These are phyloP conservation scores for Ataeniobius toweri DNA, from an alignment of 2,797 vertebrate genomes.

Conservation along the genomic window DNA sequence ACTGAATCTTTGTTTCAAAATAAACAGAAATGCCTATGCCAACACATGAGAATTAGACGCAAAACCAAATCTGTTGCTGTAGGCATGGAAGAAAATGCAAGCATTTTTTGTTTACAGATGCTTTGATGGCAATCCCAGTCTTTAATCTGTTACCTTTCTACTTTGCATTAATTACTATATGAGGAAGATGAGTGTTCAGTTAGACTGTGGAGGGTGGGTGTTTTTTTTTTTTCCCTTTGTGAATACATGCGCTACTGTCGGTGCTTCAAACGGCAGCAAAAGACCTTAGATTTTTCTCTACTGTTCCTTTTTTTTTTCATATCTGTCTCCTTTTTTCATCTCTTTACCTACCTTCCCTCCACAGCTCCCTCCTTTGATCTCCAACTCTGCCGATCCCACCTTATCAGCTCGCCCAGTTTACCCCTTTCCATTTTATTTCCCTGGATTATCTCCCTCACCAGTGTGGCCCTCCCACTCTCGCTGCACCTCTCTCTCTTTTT, in stretches of 20 bases:
- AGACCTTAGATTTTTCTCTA: background rate
- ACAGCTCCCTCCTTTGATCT: slow-evolving; percentile 20
- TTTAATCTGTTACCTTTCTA: background rate
- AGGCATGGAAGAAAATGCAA: background rate
- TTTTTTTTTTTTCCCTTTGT: background rate
- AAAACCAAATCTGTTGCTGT: background rate
- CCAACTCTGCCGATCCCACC: background rate
- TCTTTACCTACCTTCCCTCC: background rate
- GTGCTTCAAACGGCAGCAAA: background rate
- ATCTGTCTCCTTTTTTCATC: background rate
- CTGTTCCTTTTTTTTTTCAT: background rate
- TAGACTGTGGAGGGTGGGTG: slow-evolving; percentile 2
- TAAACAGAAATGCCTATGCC: no score
- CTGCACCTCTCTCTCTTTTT: background rate
- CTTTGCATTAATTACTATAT: background rate
- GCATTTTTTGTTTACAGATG: background rate
- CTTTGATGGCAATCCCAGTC: background rate
- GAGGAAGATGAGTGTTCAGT: background rate
- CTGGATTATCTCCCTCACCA: background rate
- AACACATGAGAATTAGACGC: background rate
- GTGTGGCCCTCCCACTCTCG: background rate
- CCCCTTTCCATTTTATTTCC: slow-evolving; percentile 27
- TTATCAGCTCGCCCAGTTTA: slow-evolving; percentile 32
- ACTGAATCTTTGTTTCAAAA: background rate
- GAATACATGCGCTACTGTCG: background rate